Conservation (phyloP, 2,797 vertebrate genomes). For the Halcyon badia region DNA sequence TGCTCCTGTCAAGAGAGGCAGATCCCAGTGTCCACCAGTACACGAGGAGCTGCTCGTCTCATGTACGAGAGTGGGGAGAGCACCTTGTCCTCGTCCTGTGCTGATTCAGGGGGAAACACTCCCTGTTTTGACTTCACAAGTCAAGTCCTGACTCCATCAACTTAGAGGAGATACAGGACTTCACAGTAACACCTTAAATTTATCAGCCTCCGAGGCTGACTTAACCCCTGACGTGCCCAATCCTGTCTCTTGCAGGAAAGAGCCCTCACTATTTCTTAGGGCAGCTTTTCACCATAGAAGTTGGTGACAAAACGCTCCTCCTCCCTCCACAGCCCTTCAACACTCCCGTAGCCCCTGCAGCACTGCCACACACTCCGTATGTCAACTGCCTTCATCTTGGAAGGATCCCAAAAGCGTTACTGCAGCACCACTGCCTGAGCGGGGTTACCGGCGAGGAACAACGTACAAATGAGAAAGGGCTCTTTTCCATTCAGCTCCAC, state of each 20-base stretch:
- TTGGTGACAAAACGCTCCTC: not conserved
- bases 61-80: not conserved
- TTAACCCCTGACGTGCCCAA: fast-evolving
- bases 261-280: not conserved
- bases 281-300: fast-evolving
- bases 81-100: not conserved
- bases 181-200: not conserved
- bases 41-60: not conserved
- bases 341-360: not conserved
- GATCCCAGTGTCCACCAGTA: fast-evolving
- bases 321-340: not conserved
- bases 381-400: not conserved
- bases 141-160: not conserved
- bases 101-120: not conserved
- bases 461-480: not conserved
- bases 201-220: not conserved
- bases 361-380: not conserved
- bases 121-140: not conserved
- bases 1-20: not conserved
- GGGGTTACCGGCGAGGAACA: not conserved
- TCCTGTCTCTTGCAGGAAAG: not conserved
- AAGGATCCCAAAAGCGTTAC: not conserved
- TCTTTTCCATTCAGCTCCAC: not conserved
- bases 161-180: not conserved
- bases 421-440: not conserved